Percentiles rank a stretch among this genome's conserved stretches.
Evolutionary conservation across 2,797 vertebrate species (phyloP).

Genomic region (Benthosema pterotum): DNA sequence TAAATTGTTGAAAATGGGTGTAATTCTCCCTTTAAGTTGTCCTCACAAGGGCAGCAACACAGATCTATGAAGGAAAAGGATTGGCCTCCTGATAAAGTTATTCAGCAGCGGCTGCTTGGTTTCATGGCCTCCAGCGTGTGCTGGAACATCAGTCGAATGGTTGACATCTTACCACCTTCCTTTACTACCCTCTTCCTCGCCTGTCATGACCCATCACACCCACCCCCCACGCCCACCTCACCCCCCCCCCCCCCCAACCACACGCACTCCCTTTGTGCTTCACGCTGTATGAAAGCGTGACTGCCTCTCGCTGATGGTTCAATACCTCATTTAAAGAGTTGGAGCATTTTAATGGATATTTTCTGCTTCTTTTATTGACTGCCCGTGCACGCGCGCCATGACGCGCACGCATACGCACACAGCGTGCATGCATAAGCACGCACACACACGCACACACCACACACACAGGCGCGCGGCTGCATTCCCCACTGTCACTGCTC

Average conservation of each 20-base stretch:
- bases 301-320: constrained; percentile 61
- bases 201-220: constrained; percentile 54
- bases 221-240: too few species aligned
- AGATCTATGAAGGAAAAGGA: too few species aligned
- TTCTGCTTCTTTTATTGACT: constrained; percentile 62
- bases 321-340: constrained; percentile 76
- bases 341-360: constrained; percentile 67
- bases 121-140: too few species aligned
- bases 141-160: constrained; percentile 44
- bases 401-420: not conserved
- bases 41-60: too few species aligned
- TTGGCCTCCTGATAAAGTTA: constrained; percentile 12
- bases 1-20: too few species aligned
- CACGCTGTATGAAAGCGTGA: constrained; percentile 57
- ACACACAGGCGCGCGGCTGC: not conserved
- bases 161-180: constrained; percentile 51
- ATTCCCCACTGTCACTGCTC: too few species aligned
- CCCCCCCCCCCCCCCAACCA: not conserved
- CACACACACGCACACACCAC: constrained; percentile 17
- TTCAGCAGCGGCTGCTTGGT: constrained; percentile 34
- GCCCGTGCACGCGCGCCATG: constrained; percentile 3
- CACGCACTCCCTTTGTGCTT: constrained; percentile 30
- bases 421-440: not conserved
- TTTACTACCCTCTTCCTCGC: constrained; percentile 41
- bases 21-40: too few species aligned